phyloP scores from a whole-genome alignment of 2,797 vertebrate species.

The Tolypeutes matacus region DNA sequence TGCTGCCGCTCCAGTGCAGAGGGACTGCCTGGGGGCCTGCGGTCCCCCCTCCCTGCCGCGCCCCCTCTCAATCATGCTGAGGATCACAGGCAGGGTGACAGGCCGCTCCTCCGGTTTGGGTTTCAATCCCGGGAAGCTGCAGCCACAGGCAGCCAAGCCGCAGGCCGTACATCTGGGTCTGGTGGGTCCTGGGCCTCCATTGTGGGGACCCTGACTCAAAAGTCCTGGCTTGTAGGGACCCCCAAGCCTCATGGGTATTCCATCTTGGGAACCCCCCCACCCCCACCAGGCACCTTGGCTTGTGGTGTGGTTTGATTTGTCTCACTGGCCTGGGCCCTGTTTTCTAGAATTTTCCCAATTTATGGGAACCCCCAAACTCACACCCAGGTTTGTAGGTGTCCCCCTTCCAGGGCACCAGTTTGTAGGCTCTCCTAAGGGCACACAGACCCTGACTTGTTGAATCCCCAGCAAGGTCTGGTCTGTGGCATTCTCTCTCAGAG shows the following conservation, averaged over 20 bases:
- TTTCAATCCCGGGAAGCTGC: conserved; percentile 69
- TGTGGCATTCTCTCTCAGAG: neutral
- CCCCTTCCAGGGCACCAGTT: neutral
- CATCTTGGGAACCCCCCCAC: neutral
- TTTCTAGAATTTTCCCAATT: neutral
- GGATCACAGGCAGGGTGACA: conserved; percentile 82
- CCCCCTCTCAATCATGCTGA: conserved; percentile 71
- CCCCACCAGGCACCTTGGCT: neutral
- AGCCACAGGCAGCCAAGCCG: conserved; percentile 51
- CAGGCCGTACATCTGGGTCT: conserved; percentile 71
- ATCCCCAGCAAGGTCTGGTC: neutral
- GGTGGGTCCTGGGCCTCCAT: conserved; percentile 22
- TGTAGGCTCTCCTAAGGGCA: neutral
- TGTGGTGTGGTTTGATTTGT: neutral
- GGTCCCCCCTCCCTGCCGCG: neutral
- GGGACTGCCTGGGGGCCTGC: conserved; percentile 72
- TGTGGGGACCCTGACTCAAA: neutral
- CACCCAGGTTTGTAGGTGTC: neutral
- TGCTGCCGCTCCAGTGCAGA: neutral
- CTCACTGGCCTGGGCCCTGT: neutral
- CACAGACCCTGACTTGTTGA: neutral
- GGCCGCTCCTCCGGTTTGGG: conserved; percentile 80
- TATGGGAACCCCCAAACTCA: neutral
- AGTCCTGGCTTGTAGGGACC: neutral
- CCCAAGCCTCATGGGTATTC: neutral